Evolutionary conservation across 2,888 invertebrate genomes (phyloP).

Genomic region (Drosophila nigritarsus): DNA sequence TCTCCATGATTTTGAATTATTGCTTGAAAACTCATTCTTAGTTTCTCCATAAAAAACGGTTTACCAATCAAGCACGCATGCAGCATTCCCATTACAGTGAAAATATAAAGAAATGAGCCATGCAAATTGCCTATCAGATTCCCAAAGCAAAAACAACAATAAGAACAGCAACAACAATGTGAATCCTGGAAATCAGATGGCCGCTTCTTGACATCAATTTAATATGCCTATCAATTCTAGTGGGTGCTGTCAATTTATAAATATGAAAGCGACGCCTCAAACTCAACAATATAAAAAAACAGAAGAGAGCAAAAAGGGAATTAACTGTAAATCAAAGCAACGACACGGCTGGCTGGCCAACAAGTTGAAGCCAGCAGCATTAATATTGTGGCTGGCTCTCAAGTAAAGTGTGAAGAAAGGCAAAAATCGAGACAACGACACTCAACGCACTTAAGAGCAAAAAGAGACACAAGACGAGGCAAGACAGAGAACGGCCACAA

Average conservation of each 20-base stretch:
- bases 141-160: conserved; percentile 12
- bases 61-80: background rate
- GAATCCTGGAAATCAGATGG: conserved; percentile 23
- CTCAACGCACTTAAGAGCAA: conserved; percentile 54
- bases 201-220: conserved; percentile 53
- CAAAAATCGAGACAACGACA: conserved; percentile 48
- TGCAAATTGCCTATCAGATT: conserved; percentile 46
- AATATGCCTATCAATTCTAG: conserved; percentile 52
- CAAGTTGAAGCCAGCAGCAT: conserved; percentile 30
- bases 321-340: conserved; percentile 43
- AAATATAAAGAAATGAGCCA: conserved; percentile 7
- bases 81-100: conserved; percentile 7
- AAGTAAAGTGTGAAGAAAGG: conserved; percentile 35
- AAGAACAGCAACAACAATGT: background rate
- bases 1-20: background rate
- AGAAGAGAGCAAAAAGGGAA: conserved; percentile 2
- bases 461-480: background rate
- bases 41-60: background rate
- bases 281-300: conserved; percentile 12
- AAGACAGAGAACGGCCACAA: conserved; percentile 23
- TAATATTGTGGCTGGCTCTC: conserved; percentile 25
- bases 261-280: conserved; percentile 41
- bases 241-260: conserved; percentile 42
- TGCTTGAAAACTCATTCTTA: background rate
- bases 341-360: conserved; percentile 31